Conservation (phyloP, 2,113 vertebrate genomes). For the Octodon degus region DNA sequence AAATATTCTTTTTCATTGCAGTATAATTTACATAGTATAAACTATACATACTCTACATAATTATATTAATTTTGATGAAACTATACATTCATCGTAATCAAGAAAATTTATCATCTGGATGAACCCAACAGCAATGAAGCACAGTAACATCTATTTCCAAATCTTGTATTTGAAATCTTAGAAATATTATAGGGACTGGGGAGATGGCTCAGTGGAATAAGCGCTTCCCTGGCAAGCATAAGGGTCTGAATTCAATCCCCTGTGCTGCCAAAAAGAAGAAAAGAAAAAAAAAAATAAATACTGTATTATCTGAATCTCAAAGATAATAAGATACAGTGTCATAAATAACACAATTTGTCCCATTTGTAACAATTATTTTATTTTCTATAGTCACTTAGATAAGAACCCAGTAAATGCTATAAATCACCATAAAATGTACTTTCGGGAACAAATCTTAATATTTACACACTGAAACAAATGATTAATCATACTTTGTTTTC, state of each 20-base stretch:
- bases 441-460: constrained; percentile 57
- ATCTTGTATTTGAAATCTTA: constrained; percentile 37
- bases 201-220: too few relatives aligned
- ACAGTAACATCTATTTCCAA: constrained; percentile 23
- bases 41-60: not conserved
- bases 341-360: not conserved
- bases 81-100: not conserved
- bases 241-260: too few relatives aligned
- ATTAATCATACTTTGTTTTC: constrained; percentile 70
- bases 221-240: too few relatives aligned
- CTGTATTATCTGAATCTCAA: constrained; percentile 11
- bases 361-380: constrained; percentile 31
- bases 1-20: not conserved
- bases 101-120: not conserved
- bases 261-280: too few relatives aligned
- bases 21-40: constrained; percentile 13
- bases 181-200: not conserved
- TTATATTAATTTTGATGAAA: not conserved
- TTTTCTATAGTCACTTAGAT: constrained; percentile 61
- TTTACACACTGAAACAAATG: constrained; percentile 33
- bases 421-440: constrained; percentile 53
- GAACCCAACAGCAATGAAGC: not conserved
- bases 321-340: constrained; percentile 36
- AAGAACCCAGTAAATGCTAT: constrained; percentile 65
- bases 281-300: not conserved